Conservation (phyloP, 2,797 vertebrate species). For the Hylomyscus alleni region DNA sequence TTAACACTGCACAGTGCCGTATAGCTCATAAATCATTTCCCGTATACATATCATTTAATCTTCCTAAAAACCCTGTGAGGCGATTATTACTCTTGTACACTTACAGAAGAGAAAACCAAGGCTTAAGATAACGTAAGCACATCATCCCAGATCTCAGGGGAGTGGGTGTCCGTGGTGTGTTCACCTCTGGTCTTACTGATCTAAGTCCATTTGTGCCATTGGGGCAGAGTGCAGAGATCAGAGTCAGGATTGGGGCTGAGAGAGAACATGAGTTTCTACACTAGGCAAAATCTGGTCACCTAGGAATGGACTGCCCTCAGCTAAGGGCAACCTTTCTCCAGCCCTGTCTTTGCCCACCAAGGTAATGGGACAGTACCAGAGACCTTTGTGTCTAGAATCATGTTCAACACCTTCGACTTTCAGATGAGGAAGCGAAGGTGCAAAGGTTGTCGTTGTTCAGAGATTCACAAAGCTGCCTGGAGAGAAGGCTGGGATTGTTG, state of each 20-base stretch:
- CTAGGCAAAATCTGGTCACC: neutral
- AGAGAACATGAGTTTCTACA: neutral
- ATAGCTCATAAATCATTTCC: neutral
- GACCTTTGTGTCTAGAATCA: neutral
- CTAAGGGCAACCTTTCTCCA: neutral
- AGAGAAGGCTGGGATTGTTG: neutral
- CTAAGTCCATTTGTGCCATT: neutral
- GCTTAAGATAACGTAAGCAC: neutral
- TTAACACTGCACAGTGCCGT: neutral
- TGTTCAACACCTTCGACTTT: constrained; percentile 4
- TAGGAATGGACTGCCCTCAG: neutral
- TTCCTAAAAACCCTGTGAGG: constrained; percentile 21
- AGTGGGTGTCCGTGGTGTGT: neutral
- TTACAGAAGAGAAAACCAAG: constrained; percentile 39
- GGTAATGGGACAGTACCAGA: neutral
- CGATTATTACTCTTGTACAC: neutral
- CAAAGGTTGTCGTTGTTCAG: neutral
- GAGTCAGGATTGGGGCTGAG: neutral
- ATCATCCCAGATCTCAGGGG: constrained; percentile 29
- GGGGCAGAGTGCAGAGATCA: neutral
- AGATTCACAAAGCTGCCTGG: neutral
- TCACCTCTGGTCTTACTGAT: neutral
- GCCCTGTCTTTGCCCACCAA: neutral
- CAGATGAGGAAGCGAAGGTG: neutral
- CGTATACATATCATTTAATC: neutral